Percentiles rank a stretch among this genome's conserved stretches.
These are phyloP conservation scores for Falcaria lacertinaria DNA, from an alignment of 2,888 invertebrate genomes.

Conservation along the genomic window DNA sequence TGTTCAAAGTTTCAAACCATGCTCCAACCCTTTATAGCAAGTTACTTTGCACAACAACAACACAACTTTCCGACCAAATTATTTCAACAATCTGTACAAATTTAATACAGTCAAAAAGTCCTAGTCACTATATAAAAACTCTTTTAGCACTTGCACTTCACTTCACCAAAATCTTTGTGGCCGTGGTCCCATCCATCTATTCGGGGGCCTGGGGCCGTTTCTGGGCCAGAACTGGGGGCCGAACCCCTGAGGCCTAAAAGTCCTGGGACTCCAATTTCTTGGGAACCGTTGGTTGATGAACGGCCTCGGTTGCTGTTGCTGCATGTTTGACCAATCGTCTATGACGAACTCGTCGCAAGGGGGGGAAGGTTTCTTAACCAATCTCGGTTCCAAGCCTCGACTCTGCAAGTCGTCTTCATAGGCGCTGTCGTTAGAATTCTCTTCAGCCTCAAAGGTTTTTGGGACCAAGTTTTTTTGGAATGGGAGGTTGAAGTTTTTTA, in stretches of 20 bases:
- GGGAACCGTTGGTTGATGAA: constrained; percentile 55
- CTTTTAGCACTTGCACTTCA: constrained; percentile 1
- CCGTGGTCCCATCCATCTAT: constrained; percentile 61
- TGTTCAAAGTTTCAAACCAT: too few species aligned
- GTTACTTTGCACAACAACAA: background rate
- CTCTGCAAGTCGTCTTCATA: constrained; percentile 52
- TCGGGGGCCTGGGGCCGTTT: constrained; percentile 54
- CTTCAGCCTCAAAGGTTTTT: constrained; percentile 13
- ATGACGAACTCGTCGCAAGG: constrained; percentile 32
- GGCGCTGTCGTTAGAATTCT: constrained; percentile 32
- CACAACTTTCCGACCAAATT: background rate
- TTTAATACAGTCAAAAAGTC: constrained; percentile 3
- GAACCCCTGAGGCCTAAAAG: constrained; percentile 41
- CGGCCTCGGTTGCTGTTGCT: constrained; percentile 32
- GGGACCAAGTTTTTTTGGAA: constrained; percentile 14
- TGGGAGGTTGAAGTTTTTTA: constrained; percentile 40
- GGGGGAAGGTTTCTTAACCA: constrained; percentile 24
- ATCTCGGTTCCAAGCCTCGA: constrained; percentile 30
- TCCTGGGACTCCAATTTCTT: constrained; percentile 62
- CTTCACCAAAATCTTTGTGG: constrained; percentile 70
- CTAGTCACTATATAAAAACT: constrained; percentile 1
- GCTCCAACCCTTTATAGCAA: too few species aligned
- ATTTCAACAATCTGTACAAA: constrained; percentile 1
- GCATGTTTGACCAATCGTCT: constrained; percentile 36
- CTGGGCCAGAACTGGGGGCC: constrained; percentile 51